phyloP scores from a whole-genome alignment of 53 echinoderm and acorn worm species.

The Luidia sarsii region DNA sequence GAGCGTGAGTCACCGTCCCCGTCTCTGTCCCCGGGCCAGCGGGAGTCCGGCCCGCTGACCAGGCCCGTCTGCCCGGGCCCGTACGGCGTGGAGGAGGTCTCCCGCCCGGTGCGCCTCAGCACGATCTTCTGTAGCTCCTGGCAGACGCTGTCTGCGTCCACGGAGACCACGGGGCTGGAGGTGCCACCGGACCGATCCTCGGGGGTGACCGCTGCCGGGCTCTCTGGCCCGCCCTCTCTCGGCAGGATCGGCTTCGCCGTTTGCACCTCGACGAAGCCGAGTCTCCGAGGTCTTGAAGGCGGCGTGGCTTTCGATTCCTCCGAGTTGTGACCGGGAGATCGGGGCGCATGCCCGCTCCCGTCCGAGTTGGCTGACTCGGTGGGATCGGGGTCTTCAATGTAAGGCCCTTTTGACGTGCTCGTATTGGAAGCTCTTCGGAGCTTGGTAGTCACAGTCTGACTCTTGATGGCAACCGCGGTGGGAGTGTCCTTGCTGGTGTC shows the following conservation, averaged over 20 bases:
- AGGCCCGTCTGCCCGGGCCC: too few relatives aligned
- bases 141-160: constrained; percentile 29
- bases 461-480: not conserved
- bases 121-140: constrained; percentile 32
- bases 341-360: not conserved
- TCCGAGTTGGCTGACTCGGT: not conserved
- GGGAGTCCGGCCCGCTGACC: too few relatives aligned
- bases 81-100: constrained; percentile 27
- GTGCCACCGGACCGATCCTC: not conserved
- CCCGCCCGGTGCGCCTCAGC: not conserved
- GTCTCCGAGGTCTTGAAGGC: not conserved
- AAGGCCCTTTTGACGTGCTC: not conserved
- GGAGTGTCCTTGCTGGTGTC: constrained; percentile 8
- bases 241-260: not conserved
- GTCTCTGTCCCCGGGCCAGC: constrained; percentile 30
- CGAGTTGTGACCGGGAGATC: not conserved
- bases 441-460: not conserved
- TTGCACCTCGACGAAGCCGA: constrained; percentile 24
- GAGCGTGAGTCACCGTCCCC: not conserved
- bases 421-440: not conserved
- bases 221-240: not conserved
- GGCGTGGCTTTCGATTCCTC: too few relatives aligned
- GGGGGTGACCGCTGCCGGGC: not conserved
- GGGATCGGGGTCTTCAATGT: not conserved
- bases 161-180: constrained; percentile 19